Evolutionary conservation across 2,113 vertebrate species (phyloP).

Genomic region (Ailurus styani): DNA sequence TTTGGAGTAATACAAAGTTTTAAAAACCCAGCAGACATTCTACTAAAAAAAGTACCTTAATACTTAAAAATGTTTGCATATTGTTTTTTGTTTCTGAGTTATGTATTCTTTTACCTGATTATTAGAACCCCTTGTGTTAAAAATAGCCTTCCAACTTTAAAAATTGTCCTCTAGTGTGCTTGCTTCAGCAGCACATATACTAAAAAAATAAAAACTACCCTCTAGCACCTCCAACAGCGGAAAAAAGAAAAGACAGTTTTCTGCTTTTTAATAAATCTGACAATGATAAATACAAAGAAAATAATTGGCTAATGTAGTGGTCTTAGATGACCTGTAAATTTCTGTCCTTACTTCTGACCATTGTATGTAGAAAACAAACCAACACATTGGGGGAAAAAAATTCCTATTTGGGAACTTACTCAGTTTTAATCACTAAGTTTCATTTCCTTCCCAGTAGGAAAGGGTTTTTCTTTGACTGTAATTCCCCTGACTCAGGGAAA

Average conservation of each 20-base stretch:
- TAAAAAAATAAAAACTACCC: neutral
- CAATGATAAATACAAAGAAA: neutral
- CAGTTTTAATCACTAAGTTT: neutral
- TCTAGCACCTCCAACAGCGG: neutral
- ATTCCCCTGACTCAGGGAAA: neutral
- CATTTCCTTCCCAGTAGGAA: neutral
- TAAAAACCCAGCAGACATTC: neutral
- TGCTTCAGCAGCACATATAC: neutral
- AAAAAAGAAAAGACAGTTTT: neutral
- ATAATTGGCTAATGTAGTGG: neutral
- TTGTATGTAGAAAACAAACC: slow-evolving; percentile 8
- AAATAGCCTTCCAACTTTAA: neutral
- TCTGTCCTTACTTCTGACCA: neutral
- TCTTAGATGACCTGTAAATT: neutral
- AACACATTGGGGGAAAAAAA: neutral
- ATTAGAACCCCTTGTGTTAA: neutral
- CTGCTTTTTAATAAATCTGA: neutral
- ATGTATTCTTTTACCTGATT: neutral
- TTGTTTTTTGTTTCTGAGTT: slow-evolving; percentile 36
- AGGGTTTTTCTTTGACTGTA: neutral
- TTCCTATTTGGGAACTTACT: neutral
- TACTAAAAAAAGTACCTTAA: neutral
- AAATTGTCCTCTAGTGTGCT: neutral
- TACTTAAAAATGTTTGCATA: neutral
- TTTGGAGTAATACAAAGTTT: slow-evolving; percentile 18